phyloP scores from a whole-genome alignment of 2,888 invertebrate species.

The Chaetogeoica ovagalla region DNA sequence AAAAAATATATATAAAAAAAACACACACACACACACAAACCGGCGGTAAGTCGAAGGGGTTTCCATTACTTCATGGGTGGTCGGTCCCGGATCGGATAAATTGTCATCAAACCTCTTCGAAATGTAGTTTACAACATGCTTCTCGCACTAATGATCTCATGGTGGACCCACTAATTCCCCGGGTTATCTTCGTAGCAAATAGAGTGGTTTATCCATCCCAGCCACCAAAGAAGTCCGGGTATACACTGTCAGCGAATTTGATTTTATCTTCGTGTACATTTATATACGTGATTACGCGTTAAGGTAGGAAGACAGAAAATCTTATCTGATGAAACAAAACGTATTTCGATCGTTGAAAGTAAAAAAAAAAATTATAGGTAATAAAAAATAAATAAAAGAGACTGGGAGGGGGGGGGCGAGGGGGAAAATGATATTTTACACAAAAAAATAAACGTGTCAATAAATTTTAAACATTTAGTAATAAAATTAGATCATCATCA shows the following conservation, averaged over 20 bases:
- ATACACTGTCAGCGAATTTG: slow-evolving; percentile 38
- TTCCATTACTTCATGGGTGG: slow-evolving; percentile 37
- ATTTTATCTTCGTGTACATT: slow-evolving; percentile 34
- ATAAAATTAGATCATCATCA: too few species aligned
- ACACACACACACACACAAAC: background rate
- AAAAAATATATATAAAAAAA: slow-evolving; percentile 1
- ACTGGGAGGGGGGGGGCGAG: too few species aligned
- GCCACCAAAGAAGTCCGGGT: background rate
- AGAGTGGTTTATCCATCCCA: slow-evolving; percentile 29
- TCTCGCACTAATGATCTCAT: slow-evolving; percentile 44
- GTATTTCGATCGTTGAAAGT: background rate
- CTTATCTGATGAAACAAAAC: slow-evolving; percentile 28
- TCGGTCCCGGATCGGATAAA: slow-evolving; percentile 50
- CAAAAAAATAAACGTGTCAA: too few species aligned
- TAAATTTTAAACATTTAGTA: too few species aligned
- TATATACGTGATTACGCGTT: slow-evolving; percentile 6
- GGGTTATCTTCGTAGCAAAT: slow-evolving; percentile 30
- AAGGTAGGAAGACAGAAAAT: background rate
- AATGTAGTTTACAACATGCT: slow-evolving; percentile 36
- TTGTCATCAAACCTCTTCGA: slow-evolving; percentile 41
- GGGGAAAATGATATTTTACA: too few species aligned
- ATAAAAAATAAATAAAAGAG: background rate
- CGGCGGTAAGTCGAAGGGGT: slow-evolving; percentile 35
- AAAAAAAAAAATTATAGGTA: slow-evolving; percentile 20
- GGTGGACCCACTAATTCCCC: slow-evolving; percentile 38